phyloP scores from a whole-genome alignment of 2,888 invertebrate species.

The Microctonus aethiopoides region DNA sequence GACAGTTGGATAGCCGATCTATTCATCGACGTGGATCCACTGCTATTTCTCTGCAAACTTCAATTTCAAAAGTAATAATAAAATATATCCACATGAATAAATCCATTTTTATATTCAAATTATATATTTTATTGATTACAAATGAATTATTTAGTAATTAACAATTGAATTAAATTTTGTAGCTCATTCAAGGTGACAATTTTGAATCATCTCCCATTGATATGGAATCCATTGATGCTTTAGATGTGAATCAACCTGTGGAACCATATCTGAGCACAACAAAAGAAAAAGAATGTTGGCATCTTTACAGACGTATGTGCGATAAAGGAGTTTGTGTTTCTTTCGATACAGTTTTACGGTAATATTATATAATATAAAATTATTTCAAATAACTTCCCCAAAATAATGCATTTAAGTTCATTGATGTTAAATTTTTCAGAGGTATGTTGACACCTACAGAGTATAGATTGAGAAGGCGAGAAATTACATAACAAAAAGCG shows the following conservation, averaged over 20 bases:
- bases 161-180: background rate
- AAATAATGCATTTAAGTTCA: background rate
- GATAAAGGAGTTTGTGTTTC: constrained; percentile 76
- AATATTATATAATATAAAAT: constrained; percentile 16
- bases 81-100: background rate
- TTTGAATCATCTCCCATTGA: constrained; percentile 30
- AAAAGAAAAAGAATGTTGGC: constrained; percentile 77
- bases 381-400: background rate
- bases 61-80: constrained; percentile 10
- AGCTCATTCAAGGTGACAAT: constrained; percentile 25
- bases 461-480: constrained; percentile 73
- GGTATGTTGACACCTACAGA: constrained; percentile 81
- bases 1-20: constrained; percentile 7
- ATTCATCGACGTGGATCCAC: background rate
- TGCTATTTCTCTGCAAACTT: background rate
- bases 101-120: too few relatives aligned
- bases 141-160: background rate
- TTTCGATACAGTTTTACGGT: constrained; percentile 76
- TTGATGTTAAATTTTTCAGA: constrained; percentile 59
- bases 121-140: background rate
- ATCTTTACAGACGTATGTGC: constrained; percentile 75
- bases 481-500: constrained; percentile 41
- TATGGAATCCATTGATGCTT: constrained; percentile 36
- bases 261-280: constrained; percentile 70
- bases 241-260: constrained; percentile 53